Conservation (phyloP, 1,140 invertebrate genomes). For the Oncopodura yosiiana region DNA sequence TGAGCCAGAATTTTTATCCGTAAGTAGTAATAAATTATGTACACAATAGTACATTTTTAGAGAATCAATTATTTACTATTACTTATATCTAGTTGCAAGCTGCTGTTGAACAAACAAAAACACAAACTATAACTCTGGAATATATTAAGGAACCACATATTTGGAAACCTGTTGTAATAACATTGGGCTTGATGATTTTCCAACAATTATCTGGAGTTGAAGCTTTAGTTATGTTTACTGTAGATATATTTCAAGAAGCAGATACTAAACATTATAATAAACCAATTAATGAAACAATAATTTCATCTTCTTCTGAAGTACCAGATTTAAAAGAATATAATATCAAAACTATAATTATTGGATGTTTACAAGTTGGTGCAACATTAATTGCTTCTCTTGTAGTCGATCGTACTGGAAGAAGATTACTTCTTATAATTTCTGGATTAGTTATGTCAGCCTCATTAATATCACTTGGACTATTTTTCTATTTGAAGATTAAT, state of each 20-base stretch:
- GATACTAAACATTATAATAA: slow-evolving; percentile 36
- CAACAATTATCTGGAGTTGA: slow-evolving; percentile 38
- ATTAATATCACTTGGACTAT: slow-evolving; percentile 32
- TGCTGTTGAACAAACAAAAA: too few relatives aligned
- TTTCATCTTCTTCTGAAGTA: too few relatives aligned
- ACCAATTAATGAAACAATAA: too few relatives aligned
- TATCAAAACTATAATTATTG: slow-evolving; percentile 40
- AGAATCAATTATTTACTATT: too few relatives aligned
- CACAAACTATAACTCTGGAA: too few relatives aligned
- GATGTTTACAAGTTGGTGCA: slow-evolving; percentile 38
- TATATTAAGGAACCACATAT: slow-evolving; percentile 1
- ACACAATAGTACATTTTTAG: too few relatives aligned
- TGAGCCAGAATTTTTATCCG: slow-evolving; percentile 42
- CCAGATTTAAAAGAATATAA: too few relatives aligned
- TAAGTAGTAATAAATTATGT: too few relatives aligned
- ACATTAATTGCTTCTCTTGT: slow-evolving; percentile 40
- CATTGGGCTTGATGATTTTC: slow-evolving; percentile 30
- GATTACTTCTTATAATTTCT: slow-evolving; percentile 41
- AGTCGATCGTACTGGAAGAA: slow-evolving; percentile 44
- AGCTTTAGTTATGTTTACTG: slow-evolving; percentile 43
- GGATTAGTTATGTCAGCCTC: slow-evolving; percentile 27
- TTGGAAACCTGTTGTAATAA: slow-evolving; percentile 18
- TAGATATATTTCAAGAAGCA: slow-evolving; percentile 43
- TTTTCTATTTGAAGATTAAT: slow-evolving; percentile 36
- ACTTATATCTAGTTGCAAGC: too few relatives aligned